phyloP scores from a whole-genome alignment of 2,797 vertebrate species.

The Mormyrops boulengeri region DNA sequence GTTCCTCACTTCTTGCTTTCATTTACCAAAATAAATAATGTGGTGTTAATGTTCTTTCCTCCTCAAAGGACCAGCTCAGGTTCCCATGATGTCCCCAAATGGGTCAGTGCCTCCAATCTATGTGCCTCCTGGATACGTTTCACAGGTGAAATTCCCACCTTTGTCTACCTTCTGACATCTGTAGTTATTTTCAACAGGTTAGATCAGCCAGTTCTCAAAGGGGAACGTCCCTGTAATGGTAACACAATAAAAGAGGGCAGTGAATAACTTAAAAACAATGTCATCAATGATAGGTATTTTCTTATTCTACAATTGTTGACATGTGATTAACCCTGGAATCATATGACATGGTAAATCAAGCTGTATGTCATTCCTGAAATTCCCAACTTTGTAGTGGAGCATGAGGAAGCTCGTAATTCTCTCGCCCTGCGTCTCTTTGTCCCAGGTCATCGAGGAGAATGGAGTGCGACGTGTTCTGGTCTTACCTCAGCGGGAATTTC shows the following conservation, averaged over 20 bases:
- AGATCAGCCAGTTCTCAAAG: not conserved
- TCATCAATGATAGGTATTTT: not conserved
- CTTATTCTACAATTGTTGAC: not conserved
- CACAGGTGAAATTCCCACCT: constrained; percentile 68
- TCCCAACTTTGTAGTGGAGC: not conserved
- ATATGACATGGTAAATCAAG: not conserved
- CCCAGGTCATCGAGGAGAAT: constrained; percentile 93
- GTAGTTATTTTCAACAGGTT: not conserved
- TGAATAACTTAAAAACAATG: not conserved
- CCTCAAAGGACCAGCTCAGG: constrained; percentile 92
- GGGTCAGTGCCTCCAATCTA: constrained; percentile 99
- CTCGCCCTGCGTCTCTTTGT: not conserved
- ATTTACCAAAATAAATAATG: not conserved
- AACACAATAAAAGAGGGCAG: not conserved
- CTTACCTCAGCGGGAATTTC: constrained; percentile 94
- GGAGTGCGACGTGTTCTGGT: constrained; percentile 95
- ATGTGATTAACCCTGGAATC: not conserved
- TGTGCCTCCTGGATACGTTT: constrained; percentile 98
- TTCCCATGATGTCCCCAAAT: constrained; percentile 99
- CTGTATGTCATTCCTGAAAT: not conserved
- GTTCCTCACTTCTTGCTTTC: not conserved
- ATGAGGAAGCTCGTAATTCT: not conserved
- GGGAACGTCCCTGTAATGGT: not conserved
- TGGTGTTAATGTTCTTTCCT: not conserved
- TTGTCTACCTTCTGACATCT: not conserved